phyloP scores from a whole-genome alignment of 2,797 vertebrate species.

The Orientallactaga sibirica region DNA sequence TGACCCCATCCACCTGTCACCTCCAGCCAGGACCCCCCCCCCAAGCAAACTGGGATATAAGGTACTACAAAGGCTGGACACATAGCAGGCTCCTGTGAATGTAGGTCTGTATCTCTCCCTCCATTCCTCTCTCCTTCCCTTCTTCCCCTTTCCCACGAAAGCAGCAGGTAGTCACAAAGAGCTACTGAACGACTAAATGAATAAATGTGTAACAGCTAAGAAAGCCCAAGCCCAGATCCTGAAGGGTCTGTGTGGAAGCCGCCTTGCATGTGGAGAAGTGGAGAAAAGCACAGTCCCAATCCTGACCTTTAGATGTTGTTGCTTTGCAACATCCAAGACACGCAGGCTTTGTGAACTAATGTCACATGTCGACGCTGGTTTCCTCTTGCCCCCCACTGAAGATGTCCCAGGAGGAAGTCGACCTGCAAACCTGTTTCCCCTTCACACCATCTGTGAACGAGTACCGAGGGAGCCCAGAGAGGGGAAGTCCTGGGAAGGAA shows the following conservation, averaged over 20 bases:
- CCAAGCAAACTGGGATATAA: not conserved
- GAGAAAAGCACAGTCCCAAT: too few species aligned
- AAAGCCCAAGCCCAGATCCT: not conserved
- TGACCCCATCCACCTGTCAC: not conserved
- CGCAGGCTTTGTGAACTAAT: not conserved
- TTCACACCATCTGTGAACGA: not conserved
- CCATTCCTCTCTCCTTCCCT: fast-evolving
- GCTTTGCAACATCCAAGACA: not conserved
- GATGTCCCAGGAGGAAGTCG: not conserved
- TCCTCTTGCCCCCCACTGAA: too few species aligned
- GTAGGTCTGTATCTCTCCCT: fast-evolving
- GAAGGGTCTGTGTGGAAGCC: not conserved
- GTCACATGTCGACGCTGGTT: not conserved
- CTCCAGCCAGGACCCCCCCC: not conserved
- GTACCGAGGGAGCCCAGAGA: not conserved
- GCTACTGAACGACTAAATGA: not conserved
- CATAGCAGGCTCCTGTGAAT: fast-evolving
- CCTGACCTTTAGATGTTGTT: not conserved
- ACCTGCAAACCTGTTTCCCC: not conserved
- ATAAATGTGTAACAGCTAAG: not conserved
- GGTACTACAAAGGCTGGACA: not conserved
- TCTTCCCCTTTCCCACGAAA: not conserved
- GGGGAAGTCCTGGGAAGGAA: not conserved
- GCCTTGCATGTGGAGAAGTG: too few species aligned
- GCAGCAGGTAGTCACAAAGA: not conserved